Evolutionary conservation across 2,888 invertebrate genomes (phyloP), one percentile per base, ranked within the genome.

Genomic region (Vannuccia rotundouncinata): DNA sequence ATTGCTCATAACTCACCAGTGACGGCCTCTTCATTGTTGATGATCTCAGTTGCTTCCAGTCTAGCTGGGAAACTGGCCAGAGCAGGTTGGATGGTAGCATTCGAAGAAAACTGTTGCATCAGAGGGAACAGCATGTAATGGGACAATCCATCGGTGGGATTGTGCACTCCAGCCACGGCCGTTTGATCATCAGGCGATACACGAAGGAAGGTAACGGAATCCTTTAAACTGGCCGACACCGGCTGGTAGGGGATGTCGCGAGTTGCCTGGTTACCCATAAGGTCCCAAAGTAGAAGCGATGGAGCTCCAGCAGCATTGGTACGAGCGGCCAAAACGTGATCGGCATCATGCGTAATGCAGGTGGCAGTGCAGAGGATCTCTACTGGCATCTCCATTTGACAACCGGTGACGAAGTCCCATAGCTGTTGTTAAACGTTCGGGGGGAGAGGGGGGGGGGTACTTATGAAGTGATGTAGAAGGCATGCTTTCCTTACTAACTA

Each of bases 121-220:
- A 88, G 85, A 81, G 88, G 87, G 82, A 88, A 88, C 73, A 86
- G 84, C 77, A 88, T 85, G 83, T 86, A 88, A 82, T 88, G 87
- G 27, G 87, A 86, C 76, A 84, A 85, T 80, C 86, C 85, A 83
- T 88, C 87, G 80, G 85, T 85, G 2, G 86, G 84, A 83, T 87
- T 88, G 80, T 84, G 85, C 82, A 87, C 87, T 73, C 88, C 88
- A 45, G 87, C 87, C n/a, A 88, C 83, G 22, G 87, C 86, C 80
- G 85, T 86, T 29, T 85, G 83, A 82, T 87, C 85, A 80, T 86
- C 86, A 82, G 85, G 85, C 29, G 86, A 86, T 45, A 87, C 83
- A 76, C 83, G 84, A 74, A 88, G 81, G 82, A 84, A 87, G 80
- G 84, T 85, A 75, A 87, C 85, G 82, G 85, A 85, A 82, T 86